phyloP scores from a whole-genome alignment of 92 coral and sea anemone species.

The Pocillopora grandis region DNA sequence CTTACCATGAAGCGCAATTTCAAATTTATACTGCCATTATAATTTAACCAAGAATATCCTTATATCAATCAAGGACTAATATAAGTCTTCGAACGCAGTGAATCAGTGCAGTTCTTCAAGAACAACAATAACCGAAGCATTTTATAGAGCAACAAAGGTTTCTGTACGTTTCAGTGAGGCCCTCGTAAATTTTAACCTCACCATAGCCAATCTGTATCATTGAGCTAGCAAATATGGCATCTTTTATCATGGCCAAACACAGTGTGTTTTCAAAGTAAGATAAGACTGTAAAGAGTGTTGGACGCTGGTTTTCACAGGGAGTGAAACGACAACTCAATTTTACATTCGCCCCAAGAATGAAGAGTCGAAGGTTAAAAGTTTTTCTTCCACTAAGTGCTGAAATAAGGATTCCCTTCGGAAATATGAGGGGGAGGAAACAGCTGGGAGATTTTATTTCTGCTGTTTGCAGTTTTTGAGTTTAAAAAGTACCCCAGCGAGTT shows the following conservation, averaged over 20 bases:
- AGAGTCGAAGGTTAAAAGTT: background rate
- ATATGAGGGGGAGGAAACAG: constrained; percentile 17
- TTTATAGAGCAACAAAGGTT: background rate
- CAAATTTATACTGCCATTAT: background rate
- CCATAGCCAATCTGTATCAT: too few relatives aligned
- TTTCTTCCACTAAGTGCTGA: background rate
- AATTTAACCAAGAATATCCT: background rate
- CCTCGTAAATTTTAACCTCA: background rate
- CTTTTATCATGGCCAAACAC: background rate
- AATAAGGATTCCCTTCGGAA: constrained; percentile 1
- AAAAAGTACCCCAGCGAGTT: constrained; percentile 23
- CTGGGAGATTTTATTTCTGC: constrained; percentile 20
- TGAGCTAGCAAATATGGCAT: background rate
- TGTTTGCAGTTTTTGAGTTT: background rate
- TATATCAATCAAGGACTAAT: background rate
- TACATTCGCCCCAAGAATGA: background rate
- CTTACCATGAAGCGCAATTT: background rate
- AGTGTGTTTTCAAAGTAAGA: too few relatives aligned
- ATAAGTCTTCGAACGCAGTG: background rate
- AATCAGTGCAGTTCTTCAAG: constrained; percentile 19
- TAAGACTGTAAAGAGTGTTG: background rate
- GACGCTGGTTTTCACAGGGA: background rate
- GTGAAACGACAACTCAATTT: background rate
- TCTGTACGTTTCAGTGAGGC: background rate
- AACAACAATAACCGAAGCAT: background rate